These are phyloP conservation scores for Cantharis flavilabris DNA, from an alignment of 2,888 invertebrate species.

Conservation along the genomic window DNA sequence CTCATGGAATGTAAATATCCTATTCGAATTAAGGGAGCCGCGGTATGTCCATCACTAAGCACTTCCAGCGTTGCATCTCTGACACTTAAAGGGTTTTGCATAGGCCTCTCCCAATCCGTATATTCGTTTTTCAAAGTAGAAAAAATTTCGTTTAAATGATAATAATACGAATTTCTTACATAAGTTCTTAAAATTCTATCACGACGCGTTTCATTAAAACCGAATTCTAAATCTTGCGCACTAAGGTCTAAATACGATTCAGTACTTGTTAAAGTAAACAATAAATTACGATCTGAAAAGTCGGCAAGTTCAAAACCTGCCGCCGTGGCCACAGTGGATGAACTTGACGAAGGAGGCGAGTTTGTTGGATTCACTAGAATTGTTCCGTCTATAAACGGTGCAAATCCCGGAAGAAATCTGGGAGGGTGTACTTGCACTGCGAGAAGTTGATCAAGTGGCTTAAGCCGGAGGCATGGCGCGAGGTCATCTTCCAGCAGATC, in stretches of 20 bases:
- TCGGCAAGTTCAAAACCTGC: conserved; percentile 82
- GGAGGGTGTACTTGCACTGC: conserved; percentile 79
- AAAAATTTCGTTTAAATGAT: conserved; percentile 93
- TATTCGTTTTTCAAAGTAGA: conserved; percentile 93
- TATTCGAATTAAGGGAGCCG: conserved; percentile 80
- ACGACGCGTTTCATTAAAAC: conserved; percentile 85
- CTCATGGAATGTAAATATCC: conserved; percentile 79
- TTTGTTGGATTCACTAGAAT: conserved; percentile 70
- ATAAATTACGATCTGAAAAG: conserved; percentile 79
- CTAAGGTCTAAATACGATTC: conserved; percentile 83
- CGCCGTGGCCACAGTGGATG: conserved; percentile 69
- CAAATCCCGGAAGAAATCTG: conserved; percentile 84
- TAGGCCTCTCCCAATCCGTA: conserved; percentile 92
- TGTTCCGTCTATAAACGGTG: conserved; percentile 93
- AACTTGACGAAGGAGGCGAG: conserved; percentile 56
- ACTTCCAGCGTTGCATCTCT: conserved; percentile 85
- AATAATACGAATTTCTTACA: conserved; percentile 92
- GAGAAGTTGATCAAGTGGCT: conserved; percentile 74
- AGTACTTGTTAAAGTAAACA: conserved; percentile 82
- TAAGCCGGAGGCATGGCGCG: conserved; percentile 81
- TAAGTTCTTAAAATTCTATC: conserved; percentile 88
- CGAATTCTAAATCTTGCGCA: conserved; percentile 86
- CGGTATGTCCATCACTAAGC: conserved; percentile 89
- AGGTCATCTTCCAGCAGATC: conserved; percentile 81
- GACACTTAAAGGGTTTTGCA: conserved; percentile 83